These are phyloP conservation scores for Dexiosoma caninum DNA, from an alignment of 2,888 invertebrate genomes.

Conservation along the genomic window DNA sequence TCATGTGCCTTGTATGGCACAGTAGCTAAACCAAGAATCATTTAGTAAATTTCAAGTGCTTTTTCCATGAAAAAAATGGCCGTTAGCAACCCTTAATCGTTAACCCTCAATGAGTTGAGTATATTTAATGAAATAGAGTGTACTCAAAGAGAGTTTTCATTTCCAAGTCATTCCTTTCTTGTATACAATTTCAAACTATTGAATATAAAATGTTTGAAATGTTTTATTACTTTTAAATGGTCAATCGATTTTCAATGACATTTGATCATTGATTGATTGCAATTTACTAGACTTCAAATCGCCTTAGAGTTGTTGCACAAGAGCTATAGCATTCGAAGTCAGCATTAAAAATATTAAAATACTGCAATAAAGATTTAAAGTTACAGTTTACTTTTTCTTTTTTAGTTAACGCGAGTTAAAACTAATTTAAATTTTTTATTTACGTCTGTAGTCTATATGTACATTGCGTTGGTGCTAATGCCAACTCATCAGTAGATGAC, in stretches of 20 bases:
- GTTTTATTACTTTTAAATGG: not conserved
- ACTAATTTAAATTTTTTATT: too few species aligned
- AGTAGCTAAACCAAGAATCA: not conserved
- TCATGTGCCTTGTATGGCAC: not conserved
- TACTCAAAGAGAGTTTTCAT: not conserved
- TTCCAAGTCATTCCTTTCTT: conserved; percentile 10
- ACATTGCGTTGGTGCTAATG: too few species aligned
- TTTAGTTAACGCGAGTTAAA: too few species aligned
- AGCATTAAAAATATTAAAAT: not conserved
- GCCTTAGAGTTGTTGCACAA: too few species aligned
- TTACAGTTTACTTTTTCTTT: too few species aligned
- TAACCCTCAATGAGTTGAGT: conserved; percentile 6
- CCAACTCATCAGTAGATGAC: too few species aligned
- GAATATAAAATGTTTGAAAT: not conserved
- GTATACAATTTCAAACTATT: not conserved
- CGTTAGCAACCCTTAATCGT: conserved; percentile 54
- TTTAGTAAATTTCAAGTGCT: conserved; percentile 41
- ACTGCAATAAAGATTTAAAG: not conserved
- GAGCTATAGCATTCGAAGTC: not conserved
- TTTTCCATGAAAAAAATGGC: conserved; percentile 71
- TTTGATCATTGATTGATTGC: not conserved
- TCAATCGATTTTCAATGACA: not conserved
- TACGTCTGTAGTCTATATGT: too few species aligned
- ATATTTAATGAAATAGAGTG: not conserved
- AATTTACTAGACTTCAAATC: not conserved